These are phyloP conservation scores for Prochilodus magdalenae DNA, from an alignment of 2,113 vertebrate genomes.

Conservation along the genomic window DNA sequence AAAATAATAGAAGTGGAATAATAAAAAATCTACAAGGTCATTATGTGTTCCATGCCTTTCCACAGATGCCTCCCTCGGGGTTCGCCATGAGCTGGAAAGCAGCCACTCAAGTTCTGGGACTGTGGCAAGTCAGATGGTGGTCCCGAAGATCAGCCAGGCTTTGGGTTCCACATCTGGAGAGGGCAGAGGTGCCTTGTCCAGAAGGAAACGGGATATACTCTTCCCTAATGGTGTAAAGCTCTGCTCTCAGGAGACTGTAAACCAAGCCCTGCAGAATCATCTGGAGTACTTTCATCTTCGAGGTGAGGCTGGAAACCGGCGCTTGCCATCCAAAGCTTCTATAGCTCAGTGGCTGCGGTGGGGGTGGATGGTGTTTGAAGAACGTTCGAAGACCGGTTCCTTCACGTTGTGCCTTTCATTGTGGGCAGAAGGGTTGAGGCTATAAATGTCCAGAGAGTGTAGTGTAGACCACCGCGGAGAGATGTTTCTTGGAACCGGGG, in stretches of 20 bases:
- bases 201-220: slow-evolving; percentile 81
- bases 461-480: no score
- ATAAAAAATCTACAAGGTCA: neutral
- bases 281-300: slow-evolving; percentile 89
- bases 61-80: slow-evolving; percentile 30
- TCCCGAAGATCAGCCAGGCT: neutral
- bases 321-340: neutral
- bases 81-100: neutral
- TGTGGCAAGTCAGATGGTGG: neutral
- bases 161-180: slow-evolving; percentile 27
- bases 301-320: slow-evolving; percentile 74
- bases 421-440: no score
- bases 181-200: slow-evolving; percentile 58
- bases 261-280: slow-evolving; percentile 85
- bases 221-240: slow-evolving; percentile 90
- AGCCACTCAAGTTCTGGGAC: neutral
- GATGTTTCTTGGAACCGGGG: no score
- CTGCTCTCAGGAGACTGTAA: slow-evolving; percentile 86
- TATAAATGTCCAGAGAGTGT: no score
- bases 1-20: no score
- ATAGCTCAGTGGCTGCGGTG: no score
- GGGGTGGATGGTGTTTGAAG: no score
- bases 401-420: no score
- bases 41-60: neutral
- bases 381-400: no score